A percentile compares a stretch with the other conserved stretches of the same genome.
These are phyloP conservation scores for Rattus rattus DNA, from an alignment of 2,113 vertebrate genomes.

Conservation along the genomic window DNA sequence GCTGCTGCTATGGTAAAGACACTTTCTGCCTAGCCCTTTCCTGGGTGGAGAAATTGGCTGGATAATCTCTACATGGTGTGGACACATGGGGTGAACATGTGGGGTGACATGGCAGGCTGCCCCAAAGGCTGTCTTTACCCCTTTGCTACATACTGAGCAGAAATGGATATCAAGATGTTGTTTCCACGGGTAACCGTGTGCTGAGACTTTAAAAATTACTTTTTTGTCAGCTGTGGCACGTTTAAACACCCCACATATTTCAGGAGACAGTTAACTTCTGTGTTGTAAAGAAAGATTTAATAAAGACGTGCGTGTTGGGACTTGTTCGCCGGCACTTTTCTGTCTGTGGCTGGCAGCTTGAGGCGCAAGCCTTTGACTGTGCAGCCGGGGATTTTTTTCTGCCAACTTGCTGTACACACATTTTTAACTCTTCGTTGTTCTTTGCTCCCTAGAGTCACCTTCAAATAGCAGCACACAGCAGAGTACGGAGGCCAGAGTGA, in stretches of 20 bases:
- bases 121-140: neutral
- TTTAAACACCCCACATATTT: slow-evolving; percentile 90
- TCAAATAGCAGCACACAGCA: neutral
- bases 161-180: neutral
- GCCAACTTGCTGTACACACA: slow-evolving; percentile 85
- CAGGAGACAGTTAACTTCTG: slow-evolving; percentile 92
- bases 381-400: slow-evolving; percentile 84
- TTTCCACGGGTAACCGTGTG: slow-evolving; percentile 48
- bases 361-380: slow-evolving; percentile 83
- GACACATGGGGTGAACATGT: neutral
- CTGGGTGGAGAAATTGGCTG: neutral
- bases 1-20: accelerated
- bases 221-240: slow-evolving; percentile 84
- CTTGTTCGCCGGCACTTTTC: slow-evolving; percentile 86
- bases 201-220: slow-evolving; percentile 53
- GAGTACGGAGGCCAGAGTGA: accelerated
- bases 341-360: slow-evolving; percentile 86
- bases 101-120: neutral
- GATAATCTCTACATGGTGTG: neutral
- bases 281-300: slow-evolving; percentile 94
- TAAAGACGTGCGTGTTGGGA: slow-evolving; percentile 90
- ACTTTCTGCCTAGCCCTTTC: neutral
- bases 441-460: neutral
- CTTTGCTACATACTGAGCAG: neutral
- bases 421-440: slow-evolving; percentile 82